phyloP scores from a whole-genome alignment of 2,113 vertebrate genomes.

The Aegypius monachus region DNA sequence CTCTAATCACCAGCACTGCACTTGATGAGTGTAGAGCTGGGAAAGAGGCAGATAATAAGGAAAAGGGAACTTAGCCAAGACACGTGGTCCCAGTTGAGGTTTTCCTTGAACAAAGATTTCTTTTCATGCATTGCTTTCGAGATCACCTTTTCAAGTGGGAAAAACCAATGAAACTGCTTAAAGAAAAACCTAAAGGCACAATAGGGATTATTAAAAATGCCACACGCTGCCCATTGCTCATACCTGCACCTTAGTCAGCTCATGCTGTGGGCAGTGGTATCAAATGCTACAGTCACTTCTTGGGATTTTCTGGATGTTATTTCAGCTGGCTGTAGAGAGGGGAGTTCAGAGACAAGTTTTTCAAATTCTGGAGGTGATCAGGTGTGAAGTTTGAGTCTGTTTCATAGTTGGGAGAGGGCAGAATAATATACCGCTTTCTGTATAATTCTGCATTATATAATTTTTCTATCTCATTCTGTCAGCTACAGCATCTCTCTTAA shows the following conservation, averaged over 20 bases:
- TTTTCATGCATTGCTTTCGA: background rate
- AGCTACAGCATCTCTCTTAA: background rate
- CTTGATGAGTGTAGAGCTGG: background rate
- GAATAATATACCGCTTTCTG: background rate
- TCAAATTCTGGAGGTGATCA: background rate
- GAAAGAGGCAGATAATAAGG: background rate
- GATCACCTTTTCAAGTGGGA: background rate
- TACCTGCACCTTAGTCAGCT: background rate
- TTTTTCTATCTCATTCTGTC: background rate
- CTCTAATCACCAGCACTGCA: background rate
- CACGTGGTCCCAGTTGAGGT: fast-evolving
- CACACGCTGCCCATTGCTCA: background rate
- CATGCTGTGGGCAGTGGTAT: background rate
- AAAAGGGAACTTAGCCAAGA: background rate
- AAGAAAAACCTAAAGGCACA: background rate
- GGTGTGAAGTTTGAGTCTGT: background rate
- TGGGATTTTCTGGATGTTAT: background rate
- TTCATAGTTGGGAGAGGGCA: background rate
- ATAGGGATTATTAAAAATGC: background rate
- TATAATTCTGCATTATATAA: background rate
- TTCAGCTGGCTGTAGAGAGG: background rate
- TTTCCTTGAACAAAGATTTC: background rate
- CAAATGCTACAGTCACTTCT: background rate
- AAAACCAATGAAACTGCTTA: background rate
- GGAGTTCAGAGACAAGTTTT: background rate